Evolutionary conservation across 2,888 invertebrate species (phyloP).

Genomic region (Tupiocoris notatus): DNA sequence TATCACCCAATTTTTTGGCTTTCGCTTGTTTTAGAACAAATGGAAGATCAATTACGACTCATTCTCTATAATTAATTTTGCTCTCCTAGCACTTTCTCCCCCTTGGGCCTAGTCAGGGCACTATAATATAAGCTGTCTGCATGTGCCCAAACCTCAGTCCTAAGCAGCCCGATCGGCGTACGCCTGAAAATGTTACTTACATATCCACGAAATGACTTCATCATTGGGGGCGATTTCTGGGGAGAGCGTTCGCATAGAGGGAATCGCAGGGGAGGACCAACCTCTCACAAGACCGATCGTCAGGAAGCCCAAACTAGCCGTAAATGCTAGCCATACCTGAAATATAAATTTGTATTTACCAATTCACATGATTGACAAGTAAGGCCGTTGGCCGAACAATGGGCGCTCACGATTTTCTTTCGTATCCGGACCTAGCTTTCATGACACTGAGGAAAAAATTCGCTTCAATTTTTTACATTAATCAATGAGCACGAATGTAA

Average conservation of each 20-base stretch:
- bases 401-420: background rate
- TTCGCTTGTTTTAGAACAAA: no score
- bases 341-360: background rate
- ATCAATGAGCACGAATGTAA: no score
- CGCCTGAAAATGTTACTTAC: slow-evolving; percentile 53
- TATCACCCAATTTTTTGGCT: no score
- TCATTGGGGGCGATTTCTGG: slow-evolving; percentile 56
- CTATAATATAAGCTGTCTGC: no score
- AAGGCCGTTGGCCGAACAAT: background rate
- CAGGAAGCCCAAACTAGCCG: slow-evolving; percentile 61
- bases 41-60: no score
- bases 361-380: no score
- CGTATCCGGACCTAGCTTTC: slow-evolving; percentile 2
- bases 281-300: slow-evolving; percentile 62
- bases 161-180: no score
- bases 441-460: background rate
- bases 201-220: slow-evolving; percentile 61
- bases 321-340: slow-evolving; percentile 60
- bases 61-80: no score
- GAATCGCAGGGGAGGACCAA: slow-evolving; percentile 62
- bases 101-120: no score
- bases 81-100: no score
- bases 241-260: slow-evolving; percentile 57
- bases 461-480: no score
- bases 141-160: no score